phyloP scores from a whole-genome alignment of 2,888 invertebrate species.

The Blastobasis lacticolella region DNA sequence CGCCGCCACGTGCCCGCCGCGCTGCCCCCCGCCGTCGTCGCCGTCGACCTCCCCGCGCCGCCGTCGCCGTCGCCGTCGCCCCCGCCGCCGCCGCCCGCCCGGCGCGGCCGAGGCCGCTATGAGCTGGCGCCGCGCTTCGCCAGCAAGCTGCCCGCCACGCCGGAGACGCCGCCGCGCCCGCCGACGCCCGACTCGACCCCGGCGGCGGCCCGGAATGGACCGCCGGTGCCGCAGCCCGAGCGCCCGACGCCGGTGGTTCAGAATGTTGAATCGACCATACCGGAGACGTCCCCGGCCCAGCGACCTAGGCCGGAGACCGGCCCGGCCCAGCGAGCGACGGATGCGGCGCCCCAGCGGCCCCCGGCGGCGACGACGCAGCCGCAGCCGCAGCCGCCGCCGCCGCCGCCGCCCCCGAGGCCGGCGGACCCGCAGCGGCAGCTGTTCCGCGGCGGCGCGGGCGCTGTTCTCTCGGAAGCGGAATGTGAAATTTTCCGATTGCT shows the following conservation, averaged over 20 bases:
- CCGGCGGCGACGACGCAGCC: background rate
- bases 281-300: background rate
- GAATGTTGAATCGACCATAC: background rate
- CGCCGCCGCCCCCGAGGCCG: background rate
- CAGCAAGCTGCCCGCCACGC: background rate
- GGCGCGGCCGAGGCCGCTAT: background rate
- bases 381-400: background rate
- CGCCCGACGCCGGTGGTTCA: no score
- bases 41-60: constrained; percentile 5
- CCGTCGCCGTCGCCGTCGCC: constrained; percentile 4
- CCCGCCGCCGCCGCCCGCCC: constrained; percentile 1
- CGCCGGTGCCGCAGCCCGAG: background rate
- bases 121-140: background rate
- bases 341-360: background rate
- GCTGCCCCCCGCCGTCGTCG: constrained; percentile 18
- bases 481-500: constrained; percentile 36
- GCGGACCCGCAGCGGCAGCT: background rate
- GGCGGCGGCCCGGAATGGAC: constrained; percentile 1
- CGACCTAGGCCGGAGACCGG: background rate
- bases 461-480: constrained; percentile 33
- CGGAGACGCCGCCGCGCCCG: background rate
- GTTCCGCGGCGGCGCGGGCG: constrained; percentile 7
- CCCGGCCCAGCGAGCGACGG: background rate
- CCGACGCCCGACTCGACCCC: constrained; percentile 14
- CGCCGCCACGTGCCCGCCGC: constrained; percentile 48